These are phyloP conservation scores for Nematopogon swammerdamellus DNA, from an alignment of 2,888 invertebrate genomes.

Conservation along the genomic window DNA sequence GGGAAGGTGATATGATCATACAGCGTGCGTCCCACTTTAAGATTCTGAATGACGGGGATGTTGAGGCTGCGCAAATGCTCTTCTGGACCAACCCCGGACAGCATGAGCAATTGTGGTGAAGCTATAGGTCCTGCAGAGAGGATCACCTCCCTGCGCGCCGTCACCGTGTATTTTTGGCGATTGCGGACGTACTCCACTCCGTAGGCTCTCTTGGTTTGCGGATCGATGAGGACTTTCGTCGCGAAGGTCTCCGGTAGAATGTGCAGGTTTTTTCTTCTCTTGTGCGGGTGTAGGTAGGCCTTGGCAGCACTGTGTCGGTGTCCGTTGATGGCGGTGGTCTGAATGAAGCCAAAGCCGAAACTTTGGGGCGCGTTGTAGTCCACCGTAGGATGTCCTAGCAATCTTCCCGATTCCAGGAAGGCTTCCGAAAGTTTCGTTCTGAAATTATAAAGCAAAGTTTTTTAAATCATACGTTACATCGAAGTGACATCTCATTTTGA, in stretches of 20 bases:
- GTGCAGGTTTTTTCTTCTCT: conserved; percentile 52
- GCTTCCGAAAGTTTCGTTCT: conserved; percentile 54
- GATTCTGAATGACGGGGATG: conserved; percentile 54
- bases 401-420: conserved; percentile 60
- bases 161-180: conserved; percentile 33
- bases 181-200: conserved; percentile 54
- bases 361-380: conserved; percentile 63
- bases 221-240: conserved; percentile 52
- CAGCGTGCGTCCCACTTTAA: conserved; percentile 62
- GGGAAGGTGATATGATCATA: conserved; percentile 63
- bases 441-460: conserved; percentile 10
- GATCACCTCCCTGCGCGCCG: conserved; percentile 66
- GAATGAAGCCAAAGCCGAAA: conserved; percentile 60
- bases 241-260: conserved; percentile 52
- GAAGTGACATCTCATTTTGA: background rate
- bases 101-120: conserved; percentile 78
- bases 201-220: conserved; percentile 36
- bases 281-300: conserved; percentile 54
- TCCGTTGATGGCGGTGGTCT: conserved; percentile 59
- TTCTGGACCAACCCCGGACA: conserved; percentile 68
- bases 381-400: conserved; percentile 59
- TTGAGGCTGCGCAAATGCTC: conserved; percentile 49
- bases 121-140: conserved; percentile 75
- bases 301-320: conserved; percentile 57
- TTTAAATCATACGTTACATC: background rate